Evolutionary conservation across 1,140 invertebrate species (phyloP), one percentile per base, ranked within the genome.

Genomic region (Hyles euphorbiae): DNA sequence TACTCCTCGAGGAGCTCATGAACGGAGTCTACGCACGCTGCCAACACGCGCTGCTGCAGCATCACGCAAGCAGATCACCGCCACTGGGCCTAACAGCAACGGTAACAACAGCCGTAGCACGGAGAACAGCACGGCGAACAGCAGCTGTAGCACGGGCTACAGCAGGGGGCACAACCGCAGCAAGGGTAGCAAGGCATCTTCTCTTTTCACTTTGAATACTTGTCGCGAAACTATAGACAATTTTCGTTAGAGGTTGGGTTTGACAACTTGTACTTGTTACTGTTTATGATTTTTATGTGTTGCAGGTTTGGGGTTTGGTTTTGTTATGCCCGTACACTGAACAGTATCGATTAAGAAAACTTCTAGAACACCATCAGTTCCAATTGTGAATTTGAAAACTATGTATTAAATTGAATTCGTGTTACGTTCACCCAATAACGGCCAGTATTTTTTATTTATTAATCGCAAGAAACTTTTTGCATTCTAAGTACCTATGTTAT

Each of bases 151-250:
- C 69, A 73, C 7, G 73, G 71, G 4, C 70, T 62, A 48, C 68
- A 81, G 58, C 75, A 72, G 2, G 75, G 71, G 5, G 60, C 54
- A 51, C 68, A 74, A 10, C 65, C 51, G 58, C 68, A 71, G 56
- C 74, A 73, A 32, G 76, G 71, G 53, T 69, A 68, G 70, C 74
- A 76, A 72, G 74, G 74, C 76, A 80, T 82, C 69, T 74, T 76
- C 34, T 40, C 33, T 22, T 34, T 50, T 59, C 34, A 51, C 43
- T 46, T 40, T 53, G 45, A 60, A 51, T 50, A 67, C 56, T 45
- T 53, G 54, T 62, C 64, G 54, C 52, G 48, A 49, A 33, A 58
- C 53, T 60, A 44, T 50, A 36, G 47, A 33, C 51, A 49, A 52
- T 5, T 48, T 56, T 34, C 45, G 57, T 10, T 61, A 45, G 47